A percentile compares a stretch with the other conserved stretches of the same genome.
These are phyloP conservation scores for Buphagus erythrorhynchus DNA, from an alignment of 2,797 vertebrate species.

Conservation along the genomic window DNA sequence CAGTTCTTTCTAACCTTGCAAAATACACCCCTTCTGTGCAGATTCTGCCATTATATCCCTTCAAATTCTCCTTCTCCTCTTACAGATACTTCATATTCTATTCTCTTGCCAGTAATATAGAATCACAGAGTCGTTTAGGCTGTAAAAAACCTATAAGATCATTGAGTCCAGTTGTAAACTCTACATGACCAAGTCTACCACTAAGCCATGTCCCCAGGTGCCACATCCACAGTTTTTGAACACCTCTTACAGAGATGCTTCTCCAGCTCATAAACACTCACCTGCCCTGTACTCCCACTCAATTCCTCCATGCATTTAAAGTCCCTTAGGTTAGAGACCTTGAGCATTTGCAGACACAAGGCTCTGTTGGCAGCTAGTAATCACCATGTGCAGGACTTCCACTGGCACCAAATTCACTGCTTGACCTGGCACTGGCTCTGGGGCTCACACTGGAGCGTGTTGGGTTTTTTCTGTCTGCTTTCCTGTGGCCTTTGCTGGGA, in stretches of 20 bases:
- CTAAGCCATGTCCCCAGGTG: not conserved
- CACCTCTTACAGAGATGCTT: not conserved
- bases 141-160: not conserved
- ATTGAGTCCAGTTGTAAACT: not conserved
- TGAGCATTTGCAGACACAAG: not conserved
- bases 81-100: not conserved
- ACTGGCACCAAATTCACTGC: not conserved
- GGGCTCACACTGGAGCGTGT: not conserved
- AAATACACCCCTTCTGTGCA: not conserved
- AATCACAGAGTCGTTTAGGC: fast-evolving
- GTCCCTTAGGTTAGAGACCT: not conserved
- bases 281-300: not conserved
- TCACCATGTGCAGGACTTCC: not conserved
- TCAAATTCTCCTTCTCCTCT: not conserved
- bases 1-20: not conserved
- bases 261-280: not conserved
- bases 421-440: not conserved
- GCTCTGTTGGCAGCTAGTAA: not conserved
- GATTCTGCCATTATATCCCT: not conserved
- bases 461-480: not conserved
- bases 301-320: not conserved
- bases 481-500: not conserved
- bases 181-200: fast-evolving
- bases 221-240: not conserved
- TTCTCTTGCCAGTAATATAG: not conserved